These are phyloP conservation scores for Trachelipus rathkii DNA, from an alignment of 1,140 invertebrate genomes.

Conservation along the genomic window DNA sequence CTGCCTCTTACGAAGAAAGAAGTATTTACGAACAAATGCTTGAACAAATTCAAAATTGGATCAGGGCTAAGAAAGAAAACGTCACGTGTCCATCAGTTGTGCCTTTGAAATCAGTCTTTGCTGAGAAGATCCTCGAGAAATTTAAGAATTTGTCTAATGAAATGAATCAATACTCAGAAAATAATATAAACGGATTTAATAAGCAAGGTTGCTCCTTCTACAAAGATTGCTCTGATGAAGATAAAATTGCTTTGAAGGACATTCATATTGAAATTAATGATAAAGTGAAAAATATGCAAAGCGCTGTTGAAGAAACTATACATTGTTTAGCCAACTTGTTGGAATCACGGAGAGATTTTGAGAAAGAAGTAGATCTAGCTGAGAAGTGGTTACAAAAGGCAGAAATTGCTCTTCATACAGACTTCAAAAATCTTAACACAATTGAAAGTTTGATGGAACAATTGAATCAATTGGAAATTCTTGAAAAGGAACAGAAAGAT, in stretches of 20 bases:
- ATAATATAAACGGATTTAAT: slow-evolving; percentile 64
- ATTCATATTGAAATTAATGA: slow-evolving; percentile 58
- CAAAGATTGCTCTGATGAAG: slow-evolving; percentile 72
- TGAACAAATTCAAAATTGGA: slow-evolving; percentile 70
- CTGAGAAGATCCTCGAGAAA: slow-evolving; percentile 71
- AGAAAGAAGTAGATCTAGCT: slow-evolving; percentile 71
- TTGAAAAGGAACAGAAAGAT: slow-evolving; percentile 68
- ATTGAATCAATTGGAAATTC: slow-evolving; percentile 67
- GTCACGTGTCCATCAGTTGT: slow-evolving; percentile 59
- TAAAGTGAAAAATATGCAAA: slow-evolving; percentile 50
- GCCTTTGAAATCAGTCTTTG: slow-evolving; percentile 59
- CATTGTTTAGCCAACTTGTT: slow-evolving; percentile 67
- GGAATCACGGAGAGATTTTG: slow-evolving; percentile 70
- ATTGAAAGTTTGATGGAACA: slow-evolving; percentile 79
- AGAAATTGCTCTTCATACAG: slow-evolving; percentile 73
- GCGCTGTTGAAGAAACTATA: slow-evolving; percentile 60
- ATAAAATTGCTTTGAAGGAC: slow-evolving; percentile 52
- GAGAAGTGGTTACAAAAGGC: slow-evolving; percentile 81
- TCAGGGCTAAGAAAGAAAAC: slow-evolving; percentile 69
- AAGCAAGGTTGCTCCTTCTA: slow-evolving; percentile 69
- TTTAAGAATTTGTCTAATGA: slow-evolving; percentile 69
- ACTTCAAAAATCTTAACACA: slow-evolving; percentile 66
- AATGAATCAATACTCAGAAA: slow-evolving; percentile 72
- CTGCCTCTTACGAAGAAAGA: slow-evolving; percentile 61
- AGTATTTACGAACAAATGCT: slow-evolving; percentile 71